Percentiles rank a stretch among this genome's conserved stretches.
Evolutionary conservation across 2,888 invertebrate genomes (phyloP).

Genomic region (Amaurobius ferox): DNA sequence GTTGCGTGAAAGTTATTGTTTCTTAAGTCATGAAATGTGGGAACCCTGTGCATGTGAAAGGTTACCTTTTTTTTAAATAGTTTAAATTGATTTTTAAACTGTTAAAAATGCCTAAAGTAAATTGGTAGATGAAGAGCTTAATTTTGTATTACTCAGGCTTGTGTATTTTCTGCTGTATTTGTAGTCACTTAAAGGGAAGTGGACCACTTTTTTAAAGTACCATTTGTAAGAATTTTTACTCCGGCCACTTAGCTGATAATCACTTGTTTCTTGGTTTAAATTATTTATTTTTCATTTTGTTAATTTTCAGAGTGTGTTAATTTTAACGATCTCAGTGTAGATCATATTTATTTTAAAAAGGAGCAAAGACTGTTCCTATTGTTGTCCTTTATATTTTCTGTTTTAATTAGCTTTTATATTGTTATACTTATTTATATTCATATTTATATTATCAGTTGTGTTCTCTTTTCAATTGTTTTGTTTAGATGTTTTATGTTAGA

Average conservation of each 20-base stretch:
- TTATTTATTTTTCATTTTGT: constrained; percentile 9
- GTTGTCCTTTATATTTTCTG: background rate
- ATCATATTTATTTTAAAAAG: constrained; percentile 10
- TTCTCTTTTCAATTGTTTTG: constrained; percentile 13
- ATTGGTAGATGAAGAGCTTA: constrained; percentile 15
- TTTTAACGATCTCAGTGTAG: background rate
- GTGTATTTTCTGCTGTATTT: constrained; percentile 18
- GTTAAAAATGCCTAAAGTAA: constrained; percentile 4
- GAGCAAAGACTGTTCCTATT: background rate
- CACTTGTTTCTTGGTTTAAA: constrained; percentile 5
- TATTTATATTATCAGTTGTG: constrained; percentile 14
- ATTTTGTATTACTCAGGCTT: constrained; percentile 29
- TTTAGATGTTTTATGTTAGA: constrained; percentile 5
- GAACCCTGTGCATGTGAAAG: too few species aligned
- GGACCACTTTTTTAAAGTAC: constrained; percentile 22
- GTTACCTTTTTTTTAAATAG: too few species aligned
- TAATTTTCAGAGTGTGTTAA: background rate
- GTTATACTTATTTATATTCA: constrained; percentile 17
- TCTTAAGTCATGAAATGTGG: too few species aligned
- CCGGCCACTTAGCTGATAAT: constrained; percentile 10
- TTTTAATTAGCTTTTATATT: constrained; percentile 9
- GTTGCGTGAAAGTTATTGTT: too few species aligned
- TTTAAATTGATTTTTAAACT: background rate
- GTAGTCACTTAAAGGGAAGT: constrained; percentile 7
- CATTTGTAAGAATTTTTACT: constrained; percentile 17